Conservation (phyloP, 2,888 invertebrate genomes). For the Tetranychus piercei region DNA sequence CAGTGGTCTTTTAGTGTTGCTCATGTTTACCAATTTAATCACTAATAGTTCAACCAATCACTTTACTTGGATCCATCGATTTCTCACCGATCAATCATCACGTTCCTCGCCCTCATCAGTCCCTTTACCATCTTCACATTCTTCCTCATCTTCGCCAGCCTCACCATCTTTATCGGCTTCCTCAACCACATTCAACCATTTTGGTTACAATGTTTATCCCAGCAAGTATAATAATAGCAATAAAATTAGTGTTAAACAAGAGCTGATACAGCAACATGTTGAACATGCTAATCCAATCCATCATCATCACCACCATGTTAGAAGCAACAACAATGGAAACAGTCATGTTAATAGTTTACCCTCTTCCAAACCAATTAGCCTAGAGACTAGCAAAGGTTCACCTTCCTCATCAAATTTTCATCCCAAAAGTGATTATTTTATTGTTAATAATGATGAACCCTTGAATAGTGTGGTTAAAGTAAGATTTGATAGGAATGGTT, state of each 20-base stretch:
- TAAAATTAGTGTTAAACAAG: not conserved
- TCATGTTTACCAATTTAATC: not conserved
- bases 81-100: not conserved
- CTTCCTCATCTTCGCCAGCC: no score
- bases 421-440: no score
- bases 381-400: no score
- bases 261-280: not conserved
- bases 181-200: not conserved
- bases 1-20: not conserved
- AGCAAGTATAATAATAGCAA: not conserved
- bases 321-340: not conserved
- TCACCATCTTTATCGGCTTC: not conserved
- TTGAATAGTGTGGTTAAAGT: no score
- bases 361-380: no score
- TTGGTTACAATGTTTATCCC: not conserved
- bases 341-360: not conserved
- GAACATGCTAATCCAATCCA: not conserved
- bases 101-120: not conserved
- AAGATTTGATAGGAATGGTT: no score
- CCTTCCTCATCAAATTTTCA: no score
- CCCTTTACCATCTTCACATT: no score
- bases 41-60: not conserved
- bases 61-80: not conserved
- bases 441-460: no score
- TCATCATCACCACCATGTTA: not conserved